Base-by-base conservation (phyloP, 2,888 invertebrate species). In the Camptogramma bilineatum region DNA sequence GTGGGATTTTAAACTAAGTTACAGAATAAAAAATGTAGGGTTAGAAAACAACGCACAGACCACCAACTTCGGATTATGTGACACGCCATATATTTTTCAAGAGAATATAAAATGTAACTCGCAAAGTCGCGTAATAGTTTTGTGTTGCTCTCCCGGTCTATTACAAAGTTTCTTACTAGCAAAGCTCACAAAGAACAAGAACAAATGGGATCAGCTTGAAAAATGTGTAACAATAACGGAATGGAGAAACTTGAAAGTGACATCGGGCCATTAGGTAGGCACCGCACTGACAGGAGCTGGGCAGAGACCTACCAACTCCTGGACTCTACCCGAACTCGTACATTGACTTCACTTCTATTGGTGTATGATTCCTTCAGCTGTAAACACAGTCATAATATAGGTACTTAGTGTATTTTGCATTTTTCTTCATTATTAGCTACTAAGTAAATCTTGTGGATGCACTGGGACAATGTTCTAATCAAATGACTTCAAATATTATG, bases 201-300 rank as follows among this genome's bases (percentile, higher is more conserved):
- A 85, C 83, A 86, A 87, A 87, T 85, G 84, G 80, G 83, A 85
- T 85, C 81, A 82, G 76, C 79, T 85, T 84, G 83, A 86, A 84
- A 86, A 86, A 87, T 86, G 84, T 84, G 78, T 83, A 82, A 83
- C 84, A 85, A 87, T 87, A 87, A 86, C 81, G 79, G 79, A 86
- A 86, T 85, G 82, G 81, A 77, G 79, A 82, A 87, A 86, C 81
- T 87, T 85, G 79, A 82, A 79, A 86, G 84, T 86, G 85, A 87
- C 85, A 82, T 81, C 75, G 80, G 76, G 69, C 84, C 84, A 86
- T 87, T 87, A 87, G 80, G 78, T 80, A 79, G 76, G 76, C 78
- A 77, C 66, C 76, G 74, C 73, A 72, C 73, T 75, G 72, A 66
- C 65, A 71, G 72, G 71, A 70, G 73, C 62, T 70, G 47, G 17